phyloP scores from a whole-genome alignment of 2,797 vertebrate species.

The Acanthiza pusilla region DNA sequence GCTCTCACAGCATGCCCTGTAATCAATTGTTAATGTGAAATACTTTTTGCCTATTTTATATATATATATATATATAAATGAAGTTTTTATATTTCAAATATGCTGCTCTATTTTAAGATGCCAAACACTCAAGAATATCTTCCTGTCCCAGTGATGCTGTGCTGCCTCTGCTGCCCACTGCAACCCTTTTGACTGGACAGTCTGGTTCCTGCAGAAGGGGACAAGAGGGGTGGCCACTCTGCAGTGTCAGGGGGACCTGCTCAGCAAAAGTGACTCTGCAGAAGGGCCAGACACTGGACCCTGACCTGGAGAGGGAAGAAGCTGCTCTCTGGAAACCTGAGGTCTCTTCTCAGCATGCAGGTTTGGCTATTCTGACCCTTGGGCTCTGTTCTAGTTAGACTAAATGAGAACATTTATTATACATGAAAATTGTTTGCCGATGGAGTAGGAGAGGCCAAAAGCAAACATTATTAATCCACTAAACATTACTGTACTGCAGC shows the following conservation, averaged over 20 bases:
- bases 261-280: not conserved
- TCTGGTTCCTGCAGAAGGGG: not conserved
- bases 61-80: not conserved
- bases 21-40: not conserved
- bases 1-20: not conserved
- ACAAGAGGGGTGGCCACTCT: not conserved
- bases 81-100: not conserved
- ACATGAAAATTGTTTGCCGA: not conserved
- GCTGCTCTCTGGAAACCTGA: not conserved
- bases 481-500: not conserved
- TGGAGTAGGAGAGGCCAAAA: constrained; percentile 24
- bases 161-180: not conserved
- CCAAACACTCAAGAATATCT: not conserved
- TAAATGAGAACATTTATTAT: not conserved
- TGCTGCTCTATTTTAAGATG: not conserved
- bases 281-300: not conserved
- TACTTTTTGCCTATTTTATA: not conserved
- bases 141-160: not conserved
- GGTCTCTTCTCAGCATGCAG: not conserved
- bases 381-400: not conserved
- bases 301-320: not conserved
- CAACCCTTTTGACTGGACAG: not conserved
- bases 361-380: constrained; percentile 18
- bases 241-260: not conserved
- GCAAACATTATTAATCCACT: constrained; percentile 25